Conservation (phyloP, 2,113 vertebrate species). For the Centropus unirufus region DNA sequence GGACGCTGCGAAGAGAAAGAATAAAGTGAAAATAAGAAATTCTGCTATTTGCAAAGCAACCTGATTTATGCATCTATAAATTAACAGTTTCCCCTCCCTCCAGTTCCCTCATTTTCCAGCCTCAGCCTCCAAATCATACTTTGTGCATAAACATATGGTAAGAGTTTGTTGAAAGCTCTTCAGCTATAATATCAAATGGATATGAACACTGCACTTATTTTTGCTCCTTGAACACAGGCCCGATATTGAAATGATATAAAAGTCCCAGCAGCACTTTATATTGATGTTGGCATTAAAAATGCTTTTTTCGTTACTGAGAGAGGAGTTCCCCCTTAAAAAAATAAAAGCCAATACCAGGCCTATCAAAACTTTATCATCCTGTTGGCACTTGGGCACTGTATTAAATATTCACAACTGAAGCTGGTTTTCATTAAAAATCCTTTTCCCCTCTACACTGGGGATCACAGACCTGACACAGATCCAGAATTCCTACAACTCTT, state of each 20-base stretch:
- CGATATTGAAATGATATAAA: constrained; percentile 67
- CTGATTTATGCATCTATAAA: not conserved
- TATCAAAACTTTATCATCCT: constrained; percentile 69
- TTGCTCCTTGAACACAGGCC: constrained; percentile 48
- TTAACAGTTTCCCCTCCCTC: constrained; percentile 2
- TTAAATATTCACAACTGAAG: constrained; percentile 55
- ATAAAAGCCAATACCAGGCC: constrained; percentile 59
- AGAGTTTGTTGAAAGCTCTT: constrained; percentile 56
- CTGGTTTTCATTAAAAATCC: constrained; percentile 71
- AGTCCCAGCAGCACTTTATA: constrained; percentile 66
- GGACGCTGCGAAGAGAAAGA: constrained; percentile 38
- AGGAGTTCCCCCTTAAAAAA: constrained; percentile 66
- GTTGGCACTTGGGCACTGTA: constrained; percentile 45
- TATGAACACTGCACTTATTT: constrained; percentile 56
- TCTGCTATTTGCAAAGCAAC: constrained; percentile 43
- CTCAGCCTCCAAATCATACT: constrained; percentile 23
- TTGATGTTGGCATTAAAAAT: constrained; percentile 70
- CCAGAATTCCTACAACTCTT: not conserved
- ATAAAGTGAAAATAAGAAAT: not conserved
- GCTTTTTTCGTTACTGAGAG: constrained; percentile 57
- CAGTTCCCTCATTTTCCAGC: constrained; percentile 26
- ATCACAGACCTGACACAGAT: not conserved
- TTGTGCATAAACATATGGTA: constrained; percentile 42
- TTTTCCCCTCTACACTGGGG: constrained; percentile 5
- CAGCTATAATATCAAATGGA: constrained; percentile 42